phyloP scores from a whole-genome alignment of 2,888 invertebrate genomes.

The Pristionchus maxplancki region DNA sequence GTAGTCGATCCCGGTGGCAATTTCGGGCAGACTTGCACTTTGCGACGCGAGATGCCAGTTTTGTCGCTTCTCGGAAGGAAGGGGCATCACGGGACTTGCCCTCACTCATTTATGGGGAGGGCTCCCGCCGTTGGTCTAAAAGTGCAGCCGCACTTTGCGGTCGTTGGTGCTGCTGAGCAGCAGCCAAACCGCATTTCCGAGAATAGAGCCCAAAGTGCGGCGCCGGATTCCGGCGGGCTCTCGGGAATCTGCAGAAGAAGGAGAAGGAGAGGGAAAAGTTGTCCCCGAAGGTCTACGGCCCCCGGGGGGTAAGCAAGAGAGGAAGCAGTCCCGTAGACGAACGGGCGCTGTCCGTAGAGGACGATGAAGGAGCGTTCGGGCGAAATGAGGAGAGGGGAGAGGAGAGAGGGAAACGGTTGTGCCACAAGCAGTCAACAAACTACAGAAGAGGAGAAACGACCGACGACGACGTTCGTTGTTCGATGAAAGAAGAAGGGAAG shows the following conservation, averaged over 20 bases:
- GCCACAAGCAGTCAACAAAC: slow-evolving; percentile 7
- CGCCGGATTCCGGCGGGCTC: not conserved
- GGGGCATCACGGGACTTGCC: slow-evolving; percentile 7
- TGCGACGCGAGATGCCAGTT: not conserved
- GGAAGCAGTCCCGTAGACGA: slow-evolving; percentile 12
- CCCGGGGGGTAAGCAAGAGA: not conserved
- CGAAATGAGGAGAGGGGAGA: not conserved
- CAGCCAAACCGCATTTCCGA: not conserved
- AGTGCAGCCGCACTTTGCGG: slow-evolving; percentile 16
- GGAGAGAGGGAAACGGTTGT: not conserved
- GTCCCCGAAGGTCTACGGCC: not conserved
- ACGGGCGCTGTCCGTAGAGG: slow-evolving; percentile 20
- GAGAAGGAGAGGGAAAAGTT: slow-evolving; percentile 15
- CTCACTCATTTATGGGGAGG: slow-evolving; percentile 39
- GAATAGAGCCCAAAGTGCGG: not conserved
- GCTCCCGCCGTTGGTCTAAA: not conserved
- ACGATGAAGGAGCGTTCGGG: not conserved
- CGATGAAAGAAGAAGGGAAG: slow-evolving; percentile 2
- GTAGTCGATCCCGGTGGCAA: not conserved
- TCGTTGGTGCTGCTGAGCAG: slow-evolving; percentile 1
- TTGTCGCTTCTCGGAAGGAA: not conserved
- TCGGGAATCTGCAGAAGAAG: not conserved
- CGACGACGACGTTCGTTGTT: not conserved
- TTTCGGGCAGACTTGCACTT: slow-evolving; percentile 12
- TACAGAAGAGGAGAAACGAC: slow-evolving; percentile 30